Conservation (phyloP, 92 coral and sea anemone species). For the Phenganax marumi region DNA sequence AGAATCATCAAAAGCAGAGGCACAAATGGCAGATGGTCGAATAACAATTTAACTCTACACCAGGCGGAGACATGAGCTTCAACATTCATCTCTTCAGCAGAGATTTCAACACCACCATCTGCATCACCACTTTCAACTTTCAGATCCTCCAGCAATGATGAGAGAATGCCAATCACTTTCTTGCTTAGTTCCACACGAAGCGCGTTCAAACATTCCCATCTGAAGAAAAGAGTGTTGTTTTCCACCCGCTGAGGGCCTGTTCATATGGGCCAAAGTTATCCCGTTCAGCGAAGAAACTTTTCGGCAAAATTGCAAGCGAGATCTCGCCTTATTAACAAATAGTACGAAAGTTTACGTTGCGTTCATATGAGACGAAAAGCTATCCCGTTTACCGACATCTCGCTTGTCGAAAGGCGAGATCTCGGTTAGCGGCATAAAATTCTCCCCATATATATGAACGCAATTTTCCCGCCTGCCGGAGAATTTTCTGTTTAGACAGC, state of each 20-base stretch:
- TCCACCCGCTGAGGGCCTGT: not conserved
- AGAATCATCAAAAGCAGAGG: slow-evolving; percentile 70
- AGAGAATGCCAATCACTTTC: slow-evolving; percentile 68
- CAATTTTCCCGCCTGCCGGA: too few species aligned
- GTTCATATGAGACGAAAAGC: too few species aligned
- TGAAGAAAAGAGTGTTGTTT: not conserved
- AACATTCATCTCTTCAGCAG: slow-evolving; percentile 58
- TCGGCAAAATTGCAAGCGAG: too few species aligned
- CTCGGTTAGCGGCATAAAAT: too few species aligned
- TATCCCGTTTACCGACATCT: too few species aligned
- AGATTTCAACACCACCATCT: slow-evolving; percentile 51
- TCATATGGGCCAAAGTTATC: too few species aligned
- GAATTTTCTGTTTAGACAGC: too few species aligned
- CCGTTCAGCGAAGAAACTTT: not conserved
- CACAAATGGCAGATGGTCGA: slow-evolving; percentile 67
- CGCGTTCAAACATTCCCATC: slow-evolving; percentile 79
- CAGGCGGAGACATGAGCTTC: slow-evolving; percentile 76
- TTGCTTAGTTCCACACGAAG: slow-evolving; percentile 74
- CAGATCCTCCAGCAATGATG: slow-evolving; percentile 75
- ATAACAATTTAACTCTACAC: slow-evolving; percentile 69
- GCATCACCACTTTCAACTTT: slow-evolving; percentile 74
- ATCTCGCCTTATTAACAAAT: too few species aligned
- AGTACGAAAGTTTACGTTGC: too few species aligned
- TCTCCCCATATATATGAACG: too few species aligned
- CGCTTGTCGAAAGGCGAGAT: too few species aligned